These are phyloP conservation scores for Apostichopus parvimensis DNA, from an alignment of 35 echinoderm and acorn worm species.

Conservation along the genomic window DNA sequence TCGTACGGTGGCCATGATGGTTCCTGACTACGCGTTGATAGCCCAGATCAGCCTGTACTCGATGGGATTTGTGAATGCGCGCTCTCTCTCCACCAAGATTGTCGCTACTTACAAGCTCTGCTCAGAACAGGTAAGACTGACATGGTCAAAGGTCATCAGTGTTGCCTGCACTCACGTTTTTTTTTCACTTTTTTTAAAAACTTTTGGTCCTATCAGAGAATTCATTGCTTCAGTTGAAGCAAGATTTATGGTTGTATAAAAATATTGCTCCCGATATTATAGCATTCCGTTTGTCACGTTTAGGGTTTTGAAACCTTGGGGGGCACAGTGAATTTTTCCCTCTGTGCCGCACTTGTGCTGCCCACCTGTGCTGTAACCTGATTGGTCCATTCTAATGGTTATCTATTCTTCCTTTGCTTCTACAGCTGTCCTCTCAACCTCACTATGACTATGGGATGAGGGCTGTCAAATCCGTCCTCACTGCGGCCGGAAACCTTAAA, in stretches of 20 bases:
- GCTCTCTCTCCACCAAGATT: slow-evolving; percentile 91
- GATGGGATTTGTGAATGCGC: slow-evolving; percentile 98
- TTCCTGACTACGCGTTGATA: slow-evolving; percentile 98
- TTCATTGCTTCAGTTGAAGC: too few species aligned
- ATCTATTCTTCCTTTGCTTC: background rate
- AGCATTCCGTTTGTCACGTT: too few species aligned
- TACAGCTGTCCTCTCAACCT: slow-evolving; percentile 92
- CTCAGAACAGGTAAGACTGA: slow-evolving; percentile 89
- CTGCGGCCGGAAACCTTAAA: slow-evolving; percentile 95
- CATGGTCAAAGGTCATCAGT: background rate
- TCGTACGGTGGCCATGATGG: slow-evolving; percentile 99
- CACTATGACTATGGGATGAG: slow-evolving; percentile 99
- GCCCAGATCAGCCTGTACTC: slow-evolving; percentile 99
- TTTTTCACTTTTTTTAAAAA: background rate
- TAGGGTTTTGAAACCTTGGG: too few species aligned
- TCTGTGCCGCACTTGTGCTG: too few species aligned
- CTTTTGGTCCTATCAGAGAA: too few species aligned
- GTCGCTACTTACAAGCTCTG: slow-evolving; percentile 95
- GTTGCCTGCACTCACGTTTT: too few species aligned
- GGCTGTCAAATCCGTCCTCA: slow-evolving; percentile 96
- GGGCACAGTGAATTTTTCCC: too few species aligned
- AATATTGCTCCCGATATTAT: too few species aligned
- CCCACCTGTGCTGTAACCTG: background rate
- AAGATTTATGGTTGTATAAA: too few species aligned
- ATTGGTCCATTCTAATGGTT: background rate